Evolutionary conservation across 1,140 invertebrate species (phyloP), one percentile per base, ranked within the genome.

Genomic region (Epicauta chinensis): DNA sequence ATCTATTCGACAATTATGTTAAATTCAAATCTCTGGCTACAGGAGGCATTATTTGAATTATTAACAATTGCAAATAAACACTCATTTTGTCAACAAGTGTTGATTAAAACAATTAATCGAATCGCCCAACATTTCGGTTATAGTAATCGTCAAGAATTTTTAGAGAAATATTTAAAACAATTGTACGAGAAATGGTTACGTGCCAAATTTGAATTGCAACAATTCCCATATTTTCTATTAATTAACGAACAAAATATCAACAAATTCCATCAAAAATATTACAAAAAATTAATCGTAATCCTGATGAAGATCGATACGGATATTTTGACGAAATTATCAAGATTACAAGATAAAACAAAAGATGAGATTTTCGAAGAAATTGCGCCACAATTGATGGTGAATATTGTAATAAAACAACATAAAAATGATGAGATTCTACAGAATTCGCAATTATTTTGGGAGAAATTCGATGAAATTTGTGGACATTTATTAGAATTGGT

Each of bases 81-180:
- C 17, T 62, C 71, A 4, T 51, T 61, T 2, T 59, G 60, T 54
- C 42, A 10, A 30, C 6, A 31, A 43, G 13, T 30, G 6, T 51
- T 46, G n/a, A 23, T 40, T 51, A 43, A 3, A 44, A 58, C 69
- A 15, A 57, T 77, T 11, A 30, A 60, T 31, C 54, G 49, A 16
- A 53, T 68, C 9, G 58, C 39, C 3, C 53, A 60, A 38, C 36
- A 49, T 43, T 50, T 59, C 38, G 54, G 53, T 50, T 45, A 42
- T n/a, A 64, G 16, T 31, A 48, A 36, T 47, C 53, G 37, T 50
- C 38, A 5, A 6, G 48, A 58, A n/a, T 63, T 75, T 10, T 32
- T 77, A 2, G 65, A 72, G 23, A 64, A 68, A 16, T 71, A 73
- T 63, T 50, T 75, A 1, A 66, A 70, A 23, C 2, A 23, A 5